Percentiles rank a stretch among this genome's conserved stretches.
Evolutionary conservation across 2,797 vertebrate genomes (phyloP).

Genomic region (Channa striata): DNA sequence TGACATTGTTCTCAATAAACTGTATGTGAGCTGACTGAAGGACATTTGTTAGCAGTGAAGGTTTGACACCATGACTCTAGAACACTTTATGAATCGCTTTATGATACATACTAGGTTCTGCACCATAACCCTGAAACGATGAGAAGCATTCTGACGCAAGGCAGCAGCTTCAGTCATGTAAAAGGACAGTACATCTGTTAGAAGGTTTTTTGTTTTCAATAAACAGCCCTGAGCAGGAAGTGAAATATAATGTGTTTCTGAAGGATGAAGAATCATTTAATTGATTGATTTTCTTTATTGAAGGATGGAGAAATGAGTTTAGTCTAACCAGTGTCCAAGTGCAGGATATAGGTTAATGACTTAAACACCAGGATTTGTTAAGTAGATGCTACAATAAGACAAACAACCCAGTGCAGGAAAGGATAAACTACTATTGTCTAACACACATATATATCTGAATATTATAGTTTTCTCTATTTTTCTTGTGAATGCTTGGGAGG

Average conservation of each 20-base stretch:
- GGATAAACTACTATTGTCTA: no score
- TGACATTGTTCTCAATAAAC: no score
- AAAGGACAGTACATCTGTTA: conserved; percentile 17
- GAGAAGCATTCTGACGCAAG: conserved; percentile 36
- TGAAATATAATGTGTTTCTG: background rate
- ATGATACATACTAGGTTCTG: conserved; percentile 44
- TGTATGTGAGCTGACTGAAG: conserved; percentile 12
- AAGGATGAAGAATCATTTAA: no score
- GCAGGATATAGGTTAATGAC: background rate
- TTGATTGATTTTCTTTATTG: no score
- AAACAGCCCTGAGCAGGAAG: conserved; percentile 7
- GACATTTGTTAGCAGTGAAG: conserved; percentile 18
- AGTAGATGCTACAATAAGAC: background rate
- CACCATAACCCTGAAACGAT: conserved; percentile 58
- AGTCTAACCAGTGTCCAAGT: no score
- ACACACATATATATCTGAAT: no score
- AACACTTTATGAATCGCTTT: no score
- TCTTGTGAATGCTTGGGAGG: no score
- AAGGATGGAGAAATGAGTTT: no score
- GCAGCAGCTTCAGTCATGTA: conserved; percentile 43
- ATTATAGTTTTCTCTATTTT: no score
- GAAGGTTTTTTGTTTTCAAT: conserved; percentile 24
- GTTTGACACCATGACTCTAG: conserved; percentile 30
- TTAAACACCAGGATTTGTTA: background rate
- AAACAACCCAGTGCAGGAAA: no score